A percentile compares a stretch with the other conserved stretches of the same genome.
phyloP scores from a whole-genome alignment of 2,888 invertebrate species.

The Cheilosia scutellata region DNA sequence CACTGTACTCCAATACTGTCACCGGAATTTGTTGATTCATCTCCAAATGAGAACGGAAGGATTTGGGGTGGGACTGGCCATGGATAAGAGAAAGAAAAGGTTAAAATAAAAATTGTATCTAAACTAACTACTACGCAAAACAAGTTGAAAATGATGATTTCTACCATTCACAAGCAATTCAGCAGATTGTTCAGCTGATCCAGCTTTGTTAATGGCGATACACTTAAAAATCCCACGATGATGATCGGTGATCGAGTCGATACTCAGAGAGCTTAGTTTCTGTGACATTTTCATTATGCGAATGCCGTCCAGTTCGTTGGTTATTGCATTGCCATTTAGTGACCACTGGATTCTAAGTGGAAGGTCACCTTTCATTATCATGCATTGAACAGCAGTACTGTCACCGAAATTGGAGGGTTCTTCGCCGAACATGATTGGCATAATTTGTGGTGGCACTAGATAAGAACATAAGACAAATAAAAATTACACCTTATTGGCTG shows the following conservation, averaged over 20 bases:
- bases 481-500: not conserved
- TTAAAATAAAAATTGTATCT: slow-evolving; percentile 35
- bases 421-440: slow-evolving; percentile 91
- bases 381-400: slow-evolving; percentile 90
- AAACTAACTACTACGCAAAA: slow-evolving; percentile 26
- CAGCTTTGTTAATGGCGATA: slow-evolving; percentile 88
- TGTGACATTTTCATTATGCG: slow-evolving; percentile 87
- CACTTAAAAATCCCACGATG: slow-evolving; percentile 92
- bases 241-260: slow-evolving; percentile 89
- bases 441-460: slow-evolving; percentile 90
- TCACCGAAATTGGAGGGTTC: slow-evolving; percentile 92
- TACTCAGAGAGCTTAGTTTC: slow-evolving; percentile 89
- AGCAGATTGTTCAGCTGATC: slow-evolving; percentile 87
- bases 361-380: slow-evolving; percentile 91
- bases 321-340: slow-evolving; percentile 88
- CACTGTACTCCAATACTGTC: slow-evolving; percentile 88
- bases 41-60: slow-evolving; percentile 90
- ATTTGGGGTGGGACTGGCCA: slow-evolving; percentile 87
- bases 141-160: slow-evolving; percentile 1
- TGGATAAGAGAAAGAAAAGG: slow-evolving; percentile 23
- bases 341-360: slow-evolving; percentile 92
- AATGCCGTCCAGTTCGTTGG: slow-evolving; percentile 85
- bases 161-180: slow-evolving; percentile 89
- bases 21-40: slow-evolving; percentile 89
- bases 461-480: slow-evolving; percentile 28